Evolutionary conservation across 2,113 vertebrate genomes (phyloP).

Genomic region (Meriones unguiculatus): DNA sequence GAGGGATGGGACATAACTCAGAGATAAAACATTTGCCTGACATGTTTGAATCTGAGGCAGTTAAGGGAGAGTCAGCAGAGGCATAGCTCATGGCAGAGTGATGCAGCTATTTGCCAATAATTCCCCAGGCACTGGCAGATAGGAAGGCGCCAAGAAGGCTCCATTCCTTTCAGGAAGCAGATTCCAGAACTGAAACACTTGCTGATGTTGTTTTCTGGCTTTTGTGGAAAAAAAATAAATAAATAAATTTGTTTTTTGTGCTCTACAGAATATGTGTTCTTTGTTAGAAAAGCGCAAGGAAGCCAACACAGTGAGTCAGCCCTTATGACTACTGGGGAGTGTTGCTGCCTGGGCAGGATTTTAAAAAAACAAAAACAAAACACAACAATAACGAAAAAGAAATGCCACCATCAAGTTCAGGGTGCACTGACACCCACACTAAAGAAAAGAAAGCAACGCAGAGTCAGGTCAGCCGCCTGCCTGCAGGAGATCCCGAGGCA

Average conservation of each 20-base stretch:
- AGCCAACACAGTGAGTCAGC: not conserved
- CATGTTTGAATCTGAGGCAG: not conserved
- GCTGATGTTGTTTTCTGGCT: not conserved
- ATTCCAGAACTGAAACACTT: not conserved
- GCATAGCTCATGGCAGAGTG: fast-evolving
- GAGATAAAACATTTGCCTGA: not conserved
- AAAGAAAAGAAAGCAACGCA: not conserved
- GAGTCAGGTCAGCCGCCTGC: not conserved
- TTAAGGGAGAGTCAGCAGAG: not conserved
- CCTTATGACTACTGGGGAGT: not conserved
- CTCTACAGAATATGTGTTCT: not conserved
- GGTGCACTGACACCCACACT: not conserved
- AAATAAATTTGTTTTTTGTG: not conserved
- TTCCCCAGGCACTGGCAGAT: too few species aligned
- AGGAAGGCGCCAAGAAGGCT: not conserved
- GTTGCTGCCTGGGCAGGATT: not conserved
- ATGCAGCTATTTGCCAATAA: fast-evolving
- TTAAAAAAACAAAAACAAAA: not conserved
- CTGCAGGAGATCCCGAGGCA: not conserved
- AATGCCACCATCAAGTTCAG: not conserved
- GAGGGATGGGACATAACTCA: not conserved
- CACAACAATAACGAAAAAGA: not conserved
- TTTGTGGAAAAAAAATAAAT: not conserved
- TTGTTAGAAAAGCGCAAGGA: not conserved
- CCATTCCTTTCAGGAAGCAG: not conserved